phyloP scores from a whole-genome alignment of 2,888 invertebrate genomes.

The Theretra japonica region DNA sequence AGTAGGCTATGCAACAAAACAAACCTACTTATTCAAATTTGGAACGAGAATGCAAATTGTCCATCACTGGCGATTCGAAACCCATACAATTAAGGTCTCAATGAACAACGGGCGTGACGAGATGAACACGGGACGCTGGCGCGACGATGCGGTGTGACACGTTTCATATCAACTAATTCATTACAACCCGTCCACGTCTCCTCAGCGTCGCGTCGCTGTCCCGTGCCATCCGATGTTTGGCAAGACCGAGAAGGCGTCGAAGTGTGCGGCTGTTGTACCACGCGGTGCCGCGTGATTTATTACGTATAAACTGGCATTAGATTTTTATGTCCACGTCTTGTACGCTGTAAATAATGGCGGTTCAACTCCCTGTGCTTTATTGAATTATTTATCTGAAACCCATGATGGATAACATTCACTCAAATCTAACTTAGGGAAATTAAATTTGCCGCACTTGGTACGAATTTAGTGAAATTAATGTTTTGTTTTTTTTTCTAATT shows the following conservation, averaged over 20 bases:
- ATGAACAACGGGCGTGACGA: too few relatives aligned
- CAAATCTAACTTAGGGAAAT: not conserved
- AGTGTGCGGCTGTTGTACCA: slow-evolving; percentile 36
- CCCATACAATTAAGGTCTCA: not conserved
- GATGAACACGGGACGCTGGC: too few relatives aligned
- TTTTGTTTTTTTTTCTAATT: not conserved
- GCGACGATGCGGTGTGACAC: too few relatives aligned
- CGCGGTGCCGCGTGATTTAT: slow-evolving; percentile 65
- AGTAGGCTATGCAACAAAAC: not conserved
- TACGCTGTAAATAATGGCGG: slow-evolving; percentile 73
- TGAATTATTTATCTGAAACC: slow-evolving; percentile 77
- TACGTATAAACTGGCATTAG: slow-evolving; percentile 67
- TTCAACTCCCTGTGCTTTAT: slow-evolving; percentile 57
- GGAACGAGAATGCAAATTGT: not conserved
- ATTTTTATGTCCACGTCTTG: slow-evolving; percentile 76
- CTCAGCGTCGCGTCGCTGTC: too few relatives aligned
- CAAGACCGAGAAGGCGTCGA: not conserved
- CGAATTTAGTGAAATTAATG: not conserved
- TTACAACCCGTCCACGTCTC: slow-evolving; percentile 34
- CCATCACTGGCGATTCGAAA: not conserved
- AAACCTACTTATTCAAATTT: not conserved
- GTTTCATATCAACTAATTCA: slow-evolving; percentile 14
- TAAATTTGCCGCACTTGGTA: slow-evolving; percentile 5
- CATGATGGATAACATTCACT: slow-evolving; percentile 65
- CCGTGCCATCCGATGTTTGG: too few relatives aligned